A percentile compares a stretch with the other conserved stretches of the same genome.
Evolutionary conservation across 2,888 invertebrate species (phyloP).

Genomic region (Drosophila lacicola): DNA sequence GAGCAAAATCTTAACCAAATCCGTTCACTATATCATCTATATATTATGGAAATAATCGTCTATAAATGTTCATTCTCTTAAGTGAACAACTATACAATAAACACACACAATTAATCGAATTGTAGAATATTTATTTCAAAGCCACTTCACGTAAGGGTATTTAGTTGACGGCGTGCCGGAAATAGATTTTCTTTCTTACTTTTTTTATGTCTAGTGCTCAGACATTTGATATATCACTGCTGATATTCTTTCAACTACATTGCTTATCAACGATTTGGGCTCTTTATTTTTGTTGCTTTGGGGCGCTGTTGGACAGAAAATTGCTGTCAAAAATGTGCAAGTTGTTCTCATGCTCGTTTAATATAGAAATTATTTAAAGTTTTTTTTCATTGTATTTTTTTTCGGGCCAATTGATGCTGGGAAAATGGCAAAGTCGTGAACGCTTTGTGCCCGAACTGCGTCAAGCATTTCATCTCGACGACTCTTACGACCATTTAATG

Average conservation of each 20-base stretch:
- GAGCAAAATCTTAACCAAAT: too few species aligned
- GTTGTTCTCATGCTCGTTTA: conserved; percentile 72
- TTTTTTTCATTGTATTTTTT: conserved; percentile 19
- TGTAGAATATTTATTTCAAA: too few species aligned
- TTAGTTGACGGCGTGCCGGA: background rate
- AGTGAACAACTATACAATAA: too few species aligned
- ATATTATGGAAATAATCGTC: too few species aligned
- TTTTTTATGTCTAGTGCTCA: conserved; percentile 18
- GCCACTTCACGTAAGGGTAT: background rate
- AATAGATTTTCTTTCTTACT: background rate
- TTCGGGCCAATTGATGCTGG: conserved; percentile 49
- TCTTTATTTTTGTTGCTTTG: conserved; percentile 35
- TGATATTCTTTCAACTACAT: conserved; percentile 64
- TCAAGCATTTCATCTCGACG: conserved; percentile 51
- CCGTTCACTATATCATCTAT: too few species aligned
- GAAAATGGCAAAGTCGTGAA: conserved; percentile 67
- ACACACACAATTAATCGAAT: too few species aligned
- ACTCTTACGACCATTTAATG: conserved; percentile 53
- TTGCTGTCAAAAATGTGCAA: conserved; percentile 68
- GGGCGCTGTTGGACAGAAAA: conserved; percentile 52
- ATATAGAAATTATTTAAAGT: conserved; percentile 80
- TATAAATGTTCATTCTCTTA: too few species aligned
- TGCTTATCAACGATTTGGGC: conserved; percentile 53
- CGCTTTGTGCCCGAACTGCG: conserved; percentile 44
- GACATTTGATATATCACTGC: conserved; percentile 77